Percentiles rank a stretch among this genome's conserved stretches.
These are phyloP conservation scores for Gymnobelideus leadbeateri DNA, from an alignment of 2,113 vertebrate genomes.

Conservation along the genomic window DNA sequence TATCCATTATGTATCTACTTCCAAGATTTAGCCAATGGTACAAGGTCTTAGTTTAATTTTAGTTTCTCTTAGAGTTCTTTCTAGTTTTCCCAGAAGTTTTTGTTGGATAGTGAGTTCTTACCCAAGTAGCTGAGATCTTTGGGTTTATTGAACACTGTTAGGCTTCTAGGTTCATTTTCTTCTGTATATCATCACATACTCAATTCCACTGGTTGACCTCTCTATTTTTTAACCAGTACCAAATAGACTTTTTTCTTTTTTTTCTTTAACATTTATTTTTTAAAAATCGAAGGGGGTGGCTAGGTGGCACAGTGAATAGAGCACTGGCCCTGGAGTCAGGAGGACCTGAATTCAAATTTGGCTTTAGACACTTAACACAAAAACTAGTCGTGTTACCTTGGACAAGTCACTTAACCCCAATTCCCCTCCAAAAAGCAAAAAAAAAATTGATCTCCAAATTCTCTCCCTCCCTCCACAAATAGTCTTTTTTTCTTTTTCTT, in stretches of 20 bases:
- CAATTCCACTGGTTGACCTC: neutral
- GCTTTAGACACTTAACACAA: no score
- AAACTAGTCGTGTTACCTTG: no score
- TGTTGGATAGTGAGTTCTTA: neutral
- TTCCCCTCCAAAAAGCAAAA: no score
- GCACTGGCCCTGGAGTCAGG: no score
- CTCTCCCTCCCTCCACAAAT: neutral
- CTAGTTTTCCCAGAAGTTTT: neutral
- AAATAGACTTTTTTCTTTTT: neutral
- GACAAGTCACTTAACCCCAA: no score
- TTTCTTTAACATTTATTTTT: neutral
- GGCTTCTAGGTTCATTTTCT: neutral
- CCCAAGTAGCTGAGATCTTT: neutral
- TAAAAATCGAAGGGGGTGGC: no score
- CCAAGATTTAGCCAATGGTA: neutral
- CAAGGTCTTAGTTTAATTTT: neutral
- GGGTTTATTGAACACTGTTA: neutral
- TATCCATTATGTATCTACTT: neutral
- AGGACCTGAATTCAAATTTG: no score
- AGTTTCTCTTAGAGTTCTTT: neutral
- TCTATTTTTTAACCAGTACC: neutral
- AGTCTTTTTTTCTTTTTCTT: neutral
- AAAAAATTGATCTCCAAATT: neutral
- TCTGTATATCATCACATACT: neutral
- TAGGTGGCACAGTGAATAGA: no score